phyloP scores from a whole-genome alignment of 2,113 vertebrate genomes.

The Ceratotherium simum region DNA sequence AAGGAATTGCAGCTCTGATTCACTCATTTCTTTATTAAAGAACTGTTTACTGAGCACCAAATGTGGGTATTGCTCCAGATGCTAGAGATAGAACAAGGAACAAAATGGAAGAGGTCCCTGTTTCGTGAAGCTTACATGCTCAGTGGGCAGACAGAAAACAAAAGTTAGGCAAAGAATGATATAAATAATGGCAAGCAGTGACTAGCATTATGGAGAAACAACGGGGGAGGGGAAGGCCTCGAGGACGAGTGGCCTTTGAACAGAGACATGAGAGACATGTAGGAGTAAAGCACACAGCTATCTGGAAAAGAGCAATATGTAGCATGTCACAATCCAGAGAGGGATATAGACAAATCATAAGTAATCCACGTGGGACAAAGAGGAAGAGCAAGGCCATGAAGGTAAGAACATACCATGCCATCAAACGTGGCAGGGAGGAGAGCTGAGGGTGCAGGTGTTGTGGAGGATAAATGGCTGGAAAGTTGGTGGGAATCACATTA shows the following conservation, averaged over 20 bases:
- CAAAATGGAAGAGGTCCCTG: background rate
- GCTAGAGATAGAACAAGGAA: background rate
- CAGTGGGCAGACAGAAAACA: background rate
- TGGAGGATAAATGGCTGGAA: background rate
- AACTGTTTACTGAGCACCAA: background rate
- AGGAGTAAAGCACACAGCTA: background rate
- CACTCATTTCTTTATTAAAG: background rate
- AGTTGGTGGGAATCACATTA: background rate
- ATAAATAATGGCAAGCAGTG: background rate
- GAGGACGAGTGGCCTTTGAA: background rate
- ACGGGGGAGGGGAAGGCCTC: rapidly evolving
- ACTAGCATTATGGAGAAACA: background rate
- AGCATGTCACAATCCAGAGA: background rate
- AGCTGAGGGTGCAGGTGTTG: background rate
- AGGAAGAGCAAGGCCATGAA: no score
- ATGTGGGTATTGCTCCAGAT: background rate
- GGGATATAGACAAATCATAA: no score
- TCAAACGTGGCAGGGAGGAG: background rate
- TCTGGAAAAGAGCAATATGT: background rate
- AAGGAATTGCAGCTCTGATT: background rate
- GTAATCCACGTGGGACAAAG: background rate
- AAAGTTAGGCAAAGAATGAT: background rate
- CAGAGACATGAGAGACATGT: background rate
- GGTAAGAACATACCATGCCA: background rate
- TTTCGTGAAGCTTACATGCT: rapidly evolving